Base-by-base conservation (phyloP, 2,797 vertebrate species). In the Chanos chanos region DNA sequence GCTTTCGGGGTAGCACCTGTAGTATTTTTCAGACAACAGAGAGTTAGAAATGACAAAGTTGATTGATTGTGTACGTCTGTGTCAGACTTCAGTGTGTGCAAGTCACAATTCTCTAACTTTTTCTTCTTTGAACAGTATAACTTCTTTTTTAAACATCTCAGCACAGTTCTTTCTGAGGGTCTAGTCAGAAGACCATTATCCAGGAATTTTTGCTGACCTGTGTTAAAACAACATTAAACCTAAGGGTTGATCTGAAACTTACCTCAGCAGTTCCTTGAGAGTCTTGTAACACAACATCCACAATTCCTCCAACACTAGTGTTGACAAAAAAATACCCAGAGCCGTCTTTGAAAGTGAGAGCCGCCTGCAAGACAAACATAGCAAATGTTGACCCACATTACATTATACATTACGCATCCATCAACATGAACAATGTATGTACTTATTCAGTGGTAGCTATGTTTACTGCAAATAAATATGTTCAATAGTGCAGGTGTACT, bases 321-420 rank as follows among this genome's bases (percentile, higher is more conserved):
- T 98, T 98, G 75, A 99, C 78, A 61, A 89, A 95, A 80, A 98
- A 99, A 82, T 94, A 92, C 1, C 95, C 96, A 0, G 97, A 99
- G 25, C 95, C 96, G 65, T 94, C 93, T 39, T 34, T 81, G 71
- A 99, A 80, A 3, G 74, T 71, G 39, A 99, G 86, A 58, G 91
- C 89, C 0, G 78, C 87, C 96, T 99, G 77, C 3, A 71, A 85
- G 67, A 66, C 15, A 63, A 69, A 54, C 65, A 68, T 31, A 18
- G 22, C n/a, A n/a, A n/a, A n/a, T n/a, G n/a, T n/a, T n/a, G n/a
- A n/a, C n/a, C n/a, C n/a, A n/a, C n/a, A n/a, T n/a, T n/a, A n/a
- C n/a, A n/a, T n/a, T n/a, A 15, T 2, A 55, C 40, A 40, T 16
- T 10, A 48, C 7, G 13, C 13, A 30, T 15, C 13, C 7, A 13